phyloP scores from a whole-genome alignment of 2,113 vertebrate species.

The Amphiprion percula region DNA sequence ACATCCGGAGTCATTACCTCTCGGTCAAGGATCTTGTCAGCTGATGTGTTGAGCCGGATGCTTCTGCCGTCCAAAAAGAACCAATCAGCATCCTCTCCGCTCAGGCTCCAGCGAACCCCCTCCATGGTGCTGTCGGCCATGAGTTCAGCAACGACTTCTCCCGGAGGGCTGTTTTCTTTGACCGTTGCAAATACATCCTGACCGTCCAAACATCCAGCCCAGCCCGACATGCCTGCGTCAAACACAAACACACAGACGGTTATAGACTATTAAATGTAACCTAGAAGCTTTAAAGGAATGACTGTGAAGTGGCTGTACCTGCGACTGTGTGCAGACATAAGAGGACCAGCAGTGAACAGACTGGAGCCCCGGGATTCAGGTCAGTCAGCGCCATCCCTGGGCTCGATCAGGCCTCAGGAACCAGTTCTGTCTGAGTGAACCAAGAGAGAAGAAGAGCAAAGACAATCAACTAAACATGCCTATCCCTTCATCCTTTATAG shows the following conservation, averaged over 20 bases:
- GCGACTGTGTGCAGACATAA: constrained; percentile 46
- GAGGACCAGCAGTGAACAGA: constrained; percentile 50
- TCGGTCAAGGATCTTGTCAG: constrained; percentile 82
- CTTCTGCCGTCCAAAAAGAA: constrained; percentile 86
- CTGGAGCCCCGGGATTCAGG: constrained; percentile 12
- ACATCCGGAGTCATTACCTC: constrained; percentile 80
- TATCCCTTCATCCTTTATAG: neutral
- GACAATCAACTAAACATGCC: neutral
- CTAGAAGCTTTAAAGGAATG: neutral
- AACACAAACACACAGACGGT: neutral
- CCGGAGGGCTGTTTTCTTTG: constrained; percentile 86
- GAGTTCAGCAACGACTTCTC: constrained; percentile 84
- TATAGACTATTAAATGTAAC: neutral
- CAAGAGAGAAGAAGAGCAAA: neutral
- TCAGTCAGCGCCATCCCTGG: constrained; percentile 57
- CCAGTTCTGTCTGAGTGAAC: constrained; percentile 28
- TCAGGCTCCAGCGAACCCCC: constrained; percentile 79
- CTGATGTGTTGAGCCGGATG: constrained; percentile 85
- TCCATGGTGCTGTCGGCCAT: constrained; percentile 61
- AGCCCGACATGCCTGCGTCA: constrained; percentile 75
- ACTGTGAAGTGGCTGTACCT: constrained; percentile 51
- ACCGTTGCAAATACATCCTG: constrained; percentile 84
- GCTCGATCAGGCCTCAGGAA: constrained; percentile 44
- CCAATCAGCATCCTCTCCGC: constrained; percentile 86
- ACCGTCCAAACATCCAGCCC: constrained; percentile 83